These are phyloP conservation scores for Pecten maximus DNA, from an alignment of 2,888 invertebrate species.

Conservation along the genomic window DNA sequence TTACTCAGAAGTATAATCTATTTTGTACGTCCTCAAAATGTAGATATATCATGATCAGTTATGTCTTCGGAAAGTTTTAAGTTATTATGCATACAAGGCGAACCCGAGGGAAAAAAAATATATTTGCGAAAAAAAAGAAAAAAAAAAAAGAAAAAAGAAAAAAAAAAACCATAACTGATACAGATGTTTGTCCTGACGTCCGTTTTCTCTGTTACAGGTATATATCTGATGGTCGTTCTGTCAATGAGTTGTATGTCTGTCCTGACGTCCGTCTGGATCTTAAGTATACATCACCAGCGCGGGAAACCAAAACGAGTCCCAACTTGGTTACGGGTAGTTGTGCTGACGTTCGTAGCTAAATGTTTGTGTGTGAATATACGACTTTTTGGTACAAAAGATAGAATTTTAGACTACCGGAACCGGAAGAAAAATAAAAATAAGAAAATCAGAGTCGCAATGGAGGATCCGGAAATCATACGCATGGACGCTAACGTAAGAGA, in stretches of 20 bases:
- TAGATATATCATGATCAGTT: too few species aligned
- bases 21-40: too few species aligned
- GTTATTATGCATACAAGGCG: too few species aligned
- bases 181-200: not conserved
- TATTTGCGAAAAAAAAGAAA: too few species aligned
- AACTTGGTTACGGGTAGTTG: constrained; percentile 66
- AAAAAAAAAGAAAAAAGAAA: too few species aligned
- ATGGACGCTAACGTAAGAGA: constrained; percentile 41
- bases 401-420: constrained; percentile 36
- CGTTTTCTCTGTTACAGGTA: constrained; percentile 68
- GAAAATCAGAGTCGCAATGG: constrained; percentile 50
- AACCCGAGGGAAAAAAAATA: too few species aligned
- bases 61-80: too few species aligned
- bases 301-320: constrained; percentile 73
- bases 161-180: too few species aligned
- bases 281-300: constrained; percentile 78
- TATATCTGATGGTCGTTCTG: constrained; percentile 79
- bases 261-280: constrained; percentile 76
- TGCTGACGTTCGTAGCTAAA: constrained; percentile 67
- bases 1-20: too few species aligned
- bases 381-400: constrained; percentile 44
- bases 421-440: constrained; percentile 47
- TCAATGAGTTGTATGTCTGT: constrained; percentile 80
- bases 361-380: constrained; percentile 59
- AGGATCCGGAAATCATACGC: constrained; percentile 52